Evolutionary conservation across 1,140 invertebrate genomes (phyloP).

Genomic region (Drosophila truncata): DNA sequence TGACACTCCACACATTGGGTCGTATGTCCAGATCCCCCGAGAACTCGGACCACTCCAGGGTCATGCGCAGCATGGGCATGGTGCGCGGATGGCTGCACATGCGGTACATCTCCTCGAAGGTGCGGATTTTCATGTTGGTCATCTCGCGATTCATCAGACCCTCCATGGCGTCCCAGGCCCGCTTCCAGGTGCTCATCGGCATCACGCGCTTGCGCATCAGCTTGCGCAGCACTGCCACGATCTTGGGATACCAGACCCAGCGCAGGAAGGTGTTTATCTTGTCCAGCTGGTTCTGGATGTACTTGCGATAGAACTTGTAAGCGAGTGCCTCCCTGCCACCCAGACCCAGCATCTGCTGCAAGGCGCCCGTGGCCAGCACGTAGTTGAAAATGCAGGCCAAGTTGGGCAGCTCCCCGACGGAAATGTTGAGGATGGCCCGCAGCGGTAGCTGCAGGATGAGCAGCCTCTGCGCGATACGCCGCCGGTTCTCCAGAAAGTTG

Average conservation of each 20-base stretch:
- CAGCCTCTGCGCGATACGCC: slow-evolving; percentile 86
- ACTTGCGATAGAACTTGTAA: slow-evolving; percentile 79
- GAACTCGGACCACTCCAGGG: slow-evolving; percentile 82
- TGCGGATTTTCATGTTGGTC: slow-evolving; percentile 86
- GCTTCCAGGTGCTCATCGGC: slow-evolving; percentile 67
- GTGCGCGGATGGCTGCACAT: slow-evolving; percentile 82
- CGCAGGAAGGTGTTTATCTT: slow-evolving; percentile 81
- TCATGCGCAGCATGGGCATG: slow-evolving; percentile 86
- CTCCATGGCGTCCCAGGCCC: slow-evolving; percentile 79
- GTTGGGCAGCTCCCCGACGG: slow-evolving; percentile 86
- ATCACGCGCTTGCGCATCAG: slow-evolving; percentile 73
- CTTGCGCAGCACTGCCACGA: slow-evolving; percentile 81
- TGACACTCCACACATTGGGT: slow-evolving; percentile 84
- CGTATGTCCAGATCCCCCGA: slow-evolving; percentile 72
- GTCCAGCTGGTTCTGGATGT: slow-evolving; percentile 80
- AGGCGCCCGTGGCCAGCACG: slow-evolving; percentile 85
- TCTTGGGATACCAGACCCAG: slow-evolving; percentile 85
- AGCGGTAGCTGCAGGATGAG: slow-evolving; percentile 89
- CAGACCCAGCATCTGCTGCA: slow-evolving; percentile 83
- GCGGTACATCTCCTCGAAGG: slow-evolving; percentile 86
- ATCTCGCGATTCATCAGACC: slow-evolving; percentile 87
- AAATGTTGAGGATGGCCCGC: slow-evolving; percentile 87
- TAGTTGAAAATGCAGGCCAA: slow-evolving; percentile 67
- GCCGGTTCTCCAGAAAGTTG: slow-evolving; percentile 87
- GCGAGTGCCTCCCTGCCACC: slow-evolving; percentile 68